These are phyloP conservation scores for Motacilla tschutschensis DNA, from an alignment of 2,113 vertebrate species.

Conservation along the genomic window DNA sequence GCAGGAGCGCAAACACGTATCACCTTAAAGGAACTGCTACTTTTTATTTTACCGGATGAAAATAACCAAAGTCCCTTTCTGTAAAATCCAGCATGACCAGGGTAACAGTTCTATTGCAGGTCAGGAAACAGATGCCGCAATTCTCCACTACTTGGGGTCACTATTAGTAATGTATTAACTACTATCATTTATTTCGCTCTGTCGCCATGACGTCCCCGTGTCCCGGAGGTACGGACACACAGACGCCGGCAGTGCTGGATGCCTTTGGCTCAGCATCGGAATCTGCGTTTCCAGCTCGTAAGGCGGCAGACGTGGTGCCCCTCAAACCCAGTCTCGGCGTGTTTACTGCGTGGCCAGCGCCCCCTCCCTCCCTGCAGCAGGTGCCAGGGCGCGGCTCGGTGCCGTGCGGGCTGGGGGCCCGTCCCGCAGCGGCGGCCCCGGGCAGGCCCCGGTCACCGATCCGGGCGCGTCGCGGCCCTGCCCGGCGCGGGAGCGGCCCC, in stretches of 20 bases:
- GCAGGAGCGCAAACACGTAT: accelerated
- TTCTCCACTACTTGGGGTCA: not conserved
- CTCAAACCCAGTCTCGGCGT: accelerated
- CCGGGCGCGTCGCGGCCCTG: accelerated
- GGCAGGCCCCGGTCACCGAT: accelerated
- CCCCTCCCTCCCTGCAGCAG: not conserved
- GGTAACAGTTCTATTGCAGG: accelerated
- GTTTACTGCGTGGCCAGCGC: accelerated
- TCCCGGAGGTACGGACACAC: not conserved
- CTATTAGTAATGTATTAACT: not conserved
- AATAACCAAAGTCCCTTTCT: not conserved
- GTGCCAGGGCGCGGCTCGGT: accelerated
- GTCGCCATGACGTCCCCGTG: accelerated
- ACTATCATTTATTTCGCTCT: accelerated
- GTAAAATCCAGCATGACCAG: not conserved
- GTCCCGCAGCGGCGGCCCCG: not conserved
- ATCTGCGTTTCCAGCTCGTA: accelerated
- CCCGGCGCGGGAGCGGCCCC: accelerated
- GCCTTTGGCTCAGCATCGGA: too few species aligned
- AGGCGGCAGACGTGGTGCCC: accelerated
- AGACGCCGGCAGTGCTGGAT: accelerated
- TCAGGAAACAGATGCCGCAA: not conserved
- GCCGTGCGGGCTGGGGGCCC: accelerated
- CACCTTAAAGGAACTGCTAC: not conserved
- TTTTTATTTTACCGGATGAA: not conserved